Base-by-base conservation (phyloP, 2,113 vertebrate genomes). In the Macrotis lagotis region DNA sequence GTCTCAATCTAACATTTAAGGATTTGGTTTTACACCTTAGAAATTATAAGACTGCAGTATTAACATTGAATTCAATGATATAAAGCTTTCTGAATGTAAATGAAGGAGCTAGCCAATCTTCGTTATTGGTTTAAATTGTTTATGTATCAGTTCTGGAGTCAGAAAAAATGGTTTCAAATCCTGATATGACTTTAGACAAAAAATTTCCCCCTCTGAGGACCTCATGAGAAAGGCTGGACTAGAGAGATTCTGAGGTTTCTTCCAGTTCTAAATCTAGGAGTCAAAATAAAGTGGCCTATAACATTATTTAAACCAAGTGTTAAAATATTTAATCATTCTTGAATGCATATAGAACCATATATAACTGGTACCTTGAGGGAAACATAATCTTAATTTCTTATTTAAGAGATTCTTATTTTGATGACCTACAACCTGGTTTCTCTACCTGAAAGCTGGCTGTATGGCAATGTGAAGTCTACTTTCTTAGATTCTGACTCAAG, bases 401-500 rank as follows among this genome's bases (percentile, higher is more conserved):
- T 19, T 93, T 48, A 90, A 95, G 92, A 93, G 25, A 92, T 52
- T 90, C 2, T 93, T 96, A 66, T 93, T 89, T 83, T 93, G 91
- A 95, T 94, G 92, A 2, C 22, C 8, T 47, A 90, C 3, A 51
- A 91, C 66, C 66, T 83, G 66, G 66, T 90, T 89, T n/a, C 50
- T 66, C 16, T 90, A 51, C 28, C 89, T 48, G 51, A 0, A 6
- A 90, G 8, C 50, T 19, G 14, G 0, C 0, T 6, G 0, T 0
- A 31, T 0, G 8, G 31, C 12, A 48, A 91, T 19, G 1, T 8
- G 22, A 90, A 90, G 14, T 52, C n/a, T 25, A 37, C 26, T 93
- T 96, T 94, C 0, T 3, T 94, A 83, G 95, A 93, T 12, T 10
- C 0, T 95, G 53, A 94, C 31, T 89, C 90, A 25, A 90, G 51